Evolutionary conservation across 2,888 invertebrate genomes (phyloP).

Genomic region (Agrochola lota): DNA sequence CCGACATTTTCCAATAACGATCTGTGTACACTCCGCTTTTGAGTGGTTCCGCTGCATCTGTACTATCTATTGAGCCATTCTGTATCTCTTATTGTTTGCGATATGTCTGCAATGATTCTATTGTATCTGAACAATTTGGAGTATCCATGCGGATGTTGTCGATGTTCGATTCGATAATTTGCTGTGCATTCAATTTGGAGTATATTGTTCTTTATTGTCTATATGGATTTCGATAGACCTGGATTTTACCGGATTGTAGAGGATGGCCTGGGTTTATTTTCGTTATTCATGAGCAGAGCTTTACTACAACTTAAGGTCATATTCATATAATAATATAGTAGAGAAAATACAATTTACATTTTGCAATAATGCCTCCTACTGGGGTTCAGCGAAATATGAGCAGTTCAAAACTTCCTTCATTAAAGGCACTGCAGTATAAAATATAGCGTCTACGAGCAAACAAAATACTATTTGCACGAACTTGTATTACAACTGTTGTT

Average conservation of each 20-base stretch:
- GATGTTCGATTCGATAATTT: conserved; percentile 56
- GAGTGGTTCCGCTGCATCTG: conserved; percentile 63
- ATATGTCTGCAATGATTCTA: conserved; percentile 61
- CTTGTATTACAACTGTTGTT: conserved; percentile 61
- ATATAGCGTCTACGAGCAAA: conserved; percentile 43
- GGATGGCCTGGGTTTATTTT: conserved; percentile 12
- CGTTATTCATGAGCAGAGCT: conserved; percentile 40
- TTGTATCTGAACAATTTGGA: conserved; percentile 55
- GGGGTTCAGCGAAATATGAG: conserved; percentile 21
- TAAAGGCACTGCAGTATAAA: conserved; percentile 36
- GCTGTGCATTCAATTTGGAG: conserved; percentile 45
- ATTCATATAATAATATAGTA: conserved; percentile 28
- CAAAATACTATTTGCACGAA: conserved; percentile 49
- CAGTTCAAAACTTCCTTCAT: conserved; percentile 33
- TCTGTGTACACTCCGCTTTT: conserved; percentile 62
- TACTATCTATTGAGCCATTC: conserved; percentile 64
- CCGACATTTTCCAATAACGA: conserved; percentile 64
- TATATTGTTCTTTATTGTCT: conserved; percentile 54
- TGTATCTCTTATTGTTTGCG: conserved; percentile 58
- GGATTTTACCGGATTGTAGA: conserved; percentile 24
- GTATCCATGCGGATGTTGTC: conserved; percentile 50
- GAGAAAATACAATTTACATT: conserved; percentile 26
- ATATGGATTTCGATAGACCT: conserved; percentile 33
- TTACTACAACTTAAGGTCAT: conserved; percentile 28
- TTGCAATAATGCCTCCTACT: conserved; percentile 34